Evolutionary conservation across 1,140 invertebrate genomes (phyloP), one percentile per base, ranked within the genome.

Genomic region (Thalassaphorura encarpata): DNA sequence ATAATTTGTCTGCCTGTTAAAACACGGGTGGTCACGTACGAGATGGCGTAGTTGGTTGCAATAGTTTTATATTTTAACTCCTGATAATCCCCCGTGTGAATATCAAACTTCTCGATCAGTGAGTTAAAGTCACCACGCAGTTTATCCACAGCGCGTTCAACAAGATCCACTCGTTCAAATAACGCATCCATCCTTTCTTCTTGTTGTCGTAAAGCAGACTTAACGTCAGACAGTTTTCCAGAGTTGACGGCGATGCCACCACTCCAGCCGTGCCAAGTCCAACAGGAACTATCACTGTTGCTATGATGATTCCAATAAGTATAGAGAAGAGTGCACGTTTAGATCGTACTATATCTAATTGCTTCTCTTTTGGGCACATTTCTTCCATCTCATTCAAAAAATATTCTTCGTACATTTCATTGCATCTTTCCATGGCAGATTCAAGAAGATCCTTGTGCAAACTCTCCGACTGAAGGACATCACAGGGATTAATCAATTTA

Each of bases 301-400:
- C 8, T 21, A 47, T 8, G 19, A 47, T 47, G 6, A 47, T 26
- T 26, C 19, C 45, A 11, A 47, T 13, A 47, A 47, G 6, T 11
- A 47, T 5, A 8, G 41, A n/a, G 19, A 47, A 47, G 8, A 47
- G 23, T 5, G 18, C 5, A 13, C 45, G 5, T 18, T 47, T 27
- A 6, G n/a, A n/a, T n/a, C n/a, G n/a, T n/a, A n/a, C n/a, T n/a
- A n/a, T n/a, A n/a, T n/a, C n/a, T n/a, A n/a, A n/a, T n/a, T n/a
- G n/a, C n/a, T n/a, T n/a, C n/a, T n/a, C n/a, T n/a, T n/a, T n/a
- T n/a, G n/a, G n/a, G 23, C 56, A 58, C 49, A 45, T 46, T 24
- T 11, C 36, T 18, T 23, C 18, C 1, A 60, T 4, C 40, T 60
- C 58, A 2, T 56, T 46, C 2, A 60, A 0, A 28, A 60, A 55